Percentiles rank a stretch among this genome's conserved stretches.
phyloP scores from a whole-genome alignment of 2,113 vertebrate genomes.

The Tyto alba region DNA sequence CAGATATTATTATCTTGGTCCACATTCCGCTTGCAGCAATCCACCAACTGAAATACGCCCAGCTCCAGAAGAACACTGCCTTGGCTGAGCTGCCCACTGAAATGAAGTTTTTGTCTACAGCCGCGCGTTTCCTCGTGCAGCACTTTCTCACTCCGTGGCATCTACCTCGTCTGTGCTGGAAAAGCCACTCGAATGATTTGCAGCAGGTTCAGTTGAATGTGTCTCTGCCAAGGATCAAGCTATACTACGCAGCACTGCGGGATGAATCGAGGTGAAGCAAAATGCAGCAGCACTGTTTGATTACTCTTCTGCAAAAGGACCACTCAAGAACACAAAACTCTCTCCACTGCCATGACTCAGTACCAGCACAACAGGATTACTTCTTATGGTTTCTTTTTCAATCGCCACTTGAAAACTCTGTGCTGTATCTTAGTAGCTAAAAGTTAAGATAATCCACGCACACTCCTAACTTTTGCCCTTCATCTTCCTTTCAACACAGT shows the following conservation, averaged over 20 bases:
- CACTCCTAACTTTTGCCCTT: background rate
- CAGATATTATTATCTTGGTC: background rate
- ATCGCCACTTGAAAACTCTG: background rate
- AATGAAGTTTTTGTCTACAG: background rate
- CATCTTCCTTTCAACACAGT: background rate
- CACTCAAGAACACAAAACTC: background rate
- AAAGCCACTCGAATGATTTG: background rate
- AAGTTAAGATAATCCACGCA: background rate
- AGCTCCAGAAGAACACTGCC: background rate
- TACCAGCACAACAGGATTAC: background rate
- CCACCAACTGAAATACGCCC: background rate
- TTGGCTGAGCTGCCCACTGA: background rate
- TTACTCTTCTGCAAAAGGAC: background rate
- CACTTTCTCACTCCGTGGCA: background rate
- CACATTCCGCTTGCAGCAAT: background rate
- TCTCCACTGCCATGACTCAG: background rate
- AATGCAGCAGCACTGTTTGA: background rate
- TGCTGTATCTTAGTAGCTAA: background rate
- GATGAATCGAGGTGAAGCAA: rapidly evolving
- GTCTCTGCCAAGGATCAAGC: background rate
- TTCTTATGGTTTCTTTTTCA: background rate
- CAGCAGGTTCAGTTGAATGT: background rate
- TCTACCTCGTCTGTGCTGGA: background rate
- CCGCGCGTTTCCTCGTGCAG: rapidly evolving
- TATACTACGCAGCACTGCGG: background rate